Conservation (phyloP, 1,140 invertebrate genomes). For the Drosophila kepulauana region DNA sequence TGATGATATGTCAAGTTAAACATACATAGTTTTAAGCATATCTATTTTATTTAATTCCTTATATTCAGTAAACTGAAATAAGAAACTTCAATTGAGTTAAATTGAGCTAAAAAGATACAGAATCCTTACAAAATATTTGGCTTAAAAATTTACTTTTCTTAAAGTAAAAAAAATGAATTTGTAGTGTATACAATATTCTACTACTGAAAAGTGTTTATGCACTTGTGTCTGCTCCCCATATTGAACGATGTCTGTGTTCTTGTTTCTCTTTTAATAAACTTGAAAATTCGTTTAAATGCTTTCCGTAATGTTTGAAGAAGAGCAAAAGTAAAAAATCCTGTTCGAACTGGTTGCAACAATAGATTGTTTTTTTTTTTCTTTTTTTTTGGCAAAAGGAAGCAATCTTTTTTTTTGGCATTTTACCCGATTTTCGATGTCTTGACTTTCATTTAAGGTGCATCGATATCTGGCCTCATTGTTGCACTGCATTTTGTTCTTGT, state of each 20-base stretch:
- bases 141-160: no score
- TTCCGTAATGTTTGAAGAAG: slow-evolving; percentile 53
- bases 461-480: slow-evolving; percentile 54
- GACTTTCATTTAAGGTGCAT: slow-evolving; percentile 29
- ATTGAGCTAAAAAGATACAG: no score
- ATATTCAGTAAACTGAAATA: no score
- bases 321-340: slow-evolving; percentile 47
- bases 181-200: not conserved
- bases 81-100: no score
- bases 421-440: slow-evolving; percentile 18
- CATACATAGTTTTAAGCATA: no score
- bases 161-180: no score
- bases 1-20: no score
- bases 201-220: not conserved
- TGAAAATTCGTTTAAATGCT: slow-evolving; percentile 58
- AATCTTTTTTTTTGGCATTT: slow-evolving; percentile 54
- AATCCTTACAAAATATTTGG: no score
- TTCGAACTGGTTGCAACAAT: slow-evolving; percentile 61
- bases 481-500: slow-evolving; percentile 9
- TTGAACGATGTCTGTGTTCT: slow-evolving; percentile 7
- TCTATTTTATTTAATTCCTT: no score
- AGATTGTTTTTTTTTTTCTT: slow-evolving; percentile 27
- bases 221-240: not conserved
- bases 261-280: slow-evolving; percentile 42
- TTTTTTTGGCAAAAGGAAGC: slow-evolving; percentile 48